These are phyloP conservation scores for Lycocerus yunnanus DNA, from an alignment of 2,888 invertebrate species.

Conservation along the genomic window DNA sequence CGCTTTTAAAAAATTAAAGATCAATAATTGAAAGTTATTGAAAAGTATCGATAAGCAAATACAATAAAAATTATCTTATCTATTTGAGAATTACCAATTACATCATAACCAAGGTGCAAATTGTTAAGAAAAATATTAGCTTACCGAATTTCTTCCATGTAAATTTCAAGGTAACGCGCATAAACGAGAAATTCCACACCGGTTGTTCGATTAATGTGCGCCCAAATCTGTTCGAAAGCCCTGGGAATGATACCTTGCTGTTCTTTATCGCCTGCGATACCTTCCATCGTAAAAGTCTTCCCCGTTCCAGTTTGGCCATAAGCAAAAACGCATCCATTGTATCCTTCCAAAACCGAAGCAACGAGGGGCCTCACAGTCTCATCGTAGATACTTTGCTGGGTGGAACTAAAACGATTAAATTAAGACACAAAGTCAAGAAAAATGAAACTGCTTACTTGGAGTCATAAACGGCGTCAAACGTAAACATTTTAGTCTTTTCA, in stretches of 20 bases:
- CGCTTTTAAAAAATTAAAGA: not conserved
- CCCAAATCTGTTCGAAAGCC: conserved; percentile 97
- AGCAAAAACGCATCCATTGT: conserved; percentile 99
- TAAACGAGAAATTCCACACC: conserved; percentile 95
- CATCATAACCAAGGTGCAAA: not conserved
- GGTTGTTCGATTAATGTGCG: conserved; percentile 86
- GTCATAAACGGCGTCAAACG: conserved; percentile 98
- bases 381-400: conserved; percentile 92
- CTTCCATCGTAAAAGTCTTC: conserved; percentile 78
- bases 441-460: conserved; percentile 59
- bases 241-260: conserved; percentile 73
- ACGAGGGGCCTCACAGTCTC: conserved; percentile 95
- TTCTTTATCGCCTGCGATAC: conserved; percentile 67
- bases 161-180: conserved; percentile 96
- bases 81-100: not conserved
- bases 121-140: not conserved
- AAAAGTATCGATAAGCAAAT: not conserved
- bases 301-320: conserved; percentile 99
- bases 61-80: not conserved
- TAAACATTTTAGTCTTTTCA: conserved; percentile 89
- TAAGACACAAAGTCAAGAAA: not conserved
- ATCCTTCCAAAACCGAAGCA: conserved; percentile 93
- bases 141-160: conserved; percentile 86
- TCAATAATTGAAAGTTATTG: not conserved
- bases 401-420: conserved; percentile 62